Base-by-base conservation (phyloP, 2,113 vertebrate species). In the Theristicus caerulescens region DNA sequence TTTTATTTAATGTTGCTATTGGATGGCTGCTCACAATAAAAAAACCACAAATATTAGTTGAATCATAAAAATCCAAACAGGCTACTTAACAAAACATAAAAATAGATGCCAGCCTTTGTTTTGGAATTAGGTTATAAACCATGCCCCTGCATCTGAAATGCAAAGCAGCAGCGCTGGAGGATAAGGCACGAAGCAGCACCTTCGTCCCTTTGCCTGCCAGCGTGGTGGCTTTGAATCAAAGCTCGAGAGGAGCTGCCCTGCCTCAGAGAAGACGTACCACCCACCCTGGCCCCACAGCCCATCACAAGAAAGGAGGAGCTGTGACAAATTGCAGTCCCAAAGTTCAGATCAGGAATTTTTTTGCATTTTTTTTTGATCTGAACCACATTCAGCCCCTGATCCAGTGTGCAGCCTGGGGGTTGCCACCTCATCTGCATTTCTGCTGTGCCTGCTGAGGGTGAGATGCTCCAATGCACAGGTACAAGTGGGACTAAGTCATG, bases 61-160 rank as follows among this genome's bases (percentile, higher is more conserved):
- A 94, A 90, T 47, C 58, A 70, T 96, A 96, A 96, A 94, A 94
- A 91, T 62, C 81, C 54, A 40, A 90, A 77, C 66, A 91, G 74
- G 36, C 29, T 73, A 36, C 81, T 94, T 93, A 82, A 86, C 49
- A 92, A 94, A 95, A 47, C 62, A 64, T 80, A 77, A 95, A 92
- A 91, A 72, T 66, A 90, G 71, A 73, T 77, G 71, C 21, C n/a
- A 70, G n/a, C 19, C 59, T 94, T 87, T 85, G 84, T 58, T 90
- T 85, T 85, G 54, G 84, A 87, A 87, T 87, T 87, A 51, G 38
- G 27, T 69, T 85, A n/a, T 61, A 93, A 93, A 94, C 38, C 16
- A 32, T 84, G 72, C 22, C 69, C 58, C 42, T 69, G 71, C 62
- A 69, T 49, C 81, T 90, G 81, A 88, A 95, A 91, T 27, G 66